These are phyloP conservation scores for Tangara arthus DNA, from an alignment of 2,797 vertebrate species.

Conservation along the genomic window DNA sequence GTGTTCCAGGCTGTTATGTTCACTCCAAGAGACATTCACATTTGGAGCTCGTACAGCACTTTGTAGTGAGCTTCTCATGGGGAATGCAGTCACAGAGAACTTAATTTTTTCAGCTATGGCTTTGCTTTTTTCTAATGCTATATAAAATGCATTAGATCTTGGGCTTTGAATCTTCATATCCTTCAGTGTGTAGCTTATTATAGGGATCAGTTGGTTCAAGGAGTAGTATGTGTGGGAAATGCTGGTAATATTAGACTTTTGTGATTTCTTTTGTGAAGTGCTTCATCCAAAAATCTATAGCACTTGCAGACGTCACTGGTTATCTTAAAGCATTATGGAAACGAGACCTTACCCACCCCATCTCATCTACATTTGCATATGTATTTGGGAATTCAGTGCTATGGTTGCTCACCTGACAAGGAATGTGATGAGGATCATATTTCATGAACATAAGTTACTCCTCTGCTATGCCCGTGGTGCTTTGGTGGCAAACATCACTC, in stretches of 20 bases:
- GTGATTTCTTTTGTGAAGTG: neutral
- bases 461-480: rapidly evolving
- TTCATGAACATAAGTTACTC: rapidly evolving
- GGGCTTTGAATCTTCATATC: neutral
- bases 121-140: constrained; percentile 36
- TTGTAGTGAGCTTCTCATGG: neutral
- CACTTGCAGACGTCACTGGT: neutral
- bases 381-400: neutral
- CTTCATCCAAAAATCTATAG: neutral
- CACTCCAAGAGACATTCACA: neutral
- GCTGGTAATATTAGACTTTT: neutral
- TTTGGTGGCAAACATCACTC: neutral
- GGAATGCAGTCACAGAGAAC: neutral
- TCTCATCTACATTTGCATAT: neutral
- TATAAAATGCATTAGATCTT: constrained; percentile 5
- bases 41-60: neutral
- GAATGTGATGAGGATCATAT: neutral
- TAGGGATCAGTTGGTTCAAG: neutral
- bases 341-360: neutral
- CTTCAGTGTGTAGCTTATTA: neutral
- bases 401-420: neutral
- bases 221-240: neutral
- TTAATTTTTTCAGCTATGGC: neutral
- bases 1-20: neutral
- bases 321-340: neutral